Percentiles rank a stretch among this genome's conserved stretches.
Evolutionary conservation across 2,113 vertebrate species (phyloP).

Genomic region (Hydropotes inermis): DNA sequence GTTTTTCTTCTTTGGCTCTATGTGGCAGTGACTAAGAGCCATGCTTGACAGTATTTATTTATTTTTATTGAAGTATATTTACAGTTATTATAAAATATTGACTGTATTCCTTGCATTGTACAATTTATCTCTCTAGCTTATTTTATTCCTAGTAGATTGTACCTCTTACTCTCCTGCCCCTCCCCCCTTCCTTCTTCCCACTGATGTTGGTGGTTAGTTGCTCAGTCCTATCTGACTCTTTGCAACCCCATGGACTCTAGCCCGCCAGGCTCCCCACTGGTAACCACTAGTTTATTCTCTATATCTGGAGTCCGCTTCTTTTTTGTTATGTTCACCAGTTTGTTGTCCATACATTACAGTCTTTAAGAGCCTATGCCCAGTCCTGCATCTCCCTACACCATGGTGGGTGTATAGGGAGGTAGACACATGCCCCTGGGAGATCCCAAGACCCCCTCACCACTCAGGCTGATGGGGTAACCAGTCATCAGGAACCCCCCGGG

Average conservation of each 20-base stretch:
- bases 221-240: background rate
- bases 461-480: background rate
- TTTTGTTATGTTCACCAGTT: background rate
- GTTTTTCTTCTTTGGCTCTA: background rate
- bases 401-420: background rate
- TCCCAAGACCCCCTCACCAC: background rate
- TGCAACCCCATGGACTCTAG: background rate
- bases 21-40: background rate
- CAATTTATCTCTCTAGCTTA: background rate
- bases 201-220: background rate
- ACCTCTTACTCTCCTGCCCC: background rate
- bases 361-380: background rate
- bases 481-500: background rate
- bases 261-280: background rate
- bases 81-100: background rate
- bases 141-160: background rate
- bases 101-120: background rate
- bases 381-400: background rate
- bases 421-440: background rate
- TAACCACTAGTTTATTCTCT: background rate
- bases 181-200: background rate
- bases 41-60: background rate
- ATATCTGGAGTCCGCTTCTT: background rate
- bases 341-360: background rate
- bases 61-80: background rate